Evolutionary conservation across 2,888 invertebrate genomes (phyloP).

Genomic region (Macrophya annulata): DNA sequence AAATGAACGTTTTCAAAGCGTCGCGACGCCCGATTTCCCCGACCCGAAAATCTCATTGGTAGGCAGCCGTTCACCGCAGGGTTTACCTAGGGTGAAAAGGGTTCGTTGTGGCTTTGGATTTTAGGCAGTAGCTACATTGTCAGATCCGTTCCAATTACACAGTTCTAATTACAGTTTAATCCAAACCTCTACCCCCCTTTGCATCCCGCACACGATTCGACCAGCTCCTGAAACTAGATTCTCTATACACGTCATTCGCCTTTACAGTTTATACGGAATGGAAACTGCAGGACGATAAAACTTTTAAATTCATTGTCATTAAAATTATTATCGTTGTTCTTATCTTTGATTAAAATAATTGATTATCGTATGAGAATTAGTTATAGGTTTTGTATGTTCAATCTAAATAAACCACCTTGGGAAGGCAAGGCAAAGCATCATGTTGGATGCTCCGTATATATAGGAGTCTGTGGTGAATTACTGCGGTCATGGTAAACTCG

Average conservation of each 20-base stretch:
- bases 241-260: background rate
- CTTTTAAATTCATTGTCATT: background rate
- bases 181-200: constrained; percentile 55
- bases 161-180: constrained; percentile 68
- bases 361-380: background rate
- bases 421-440: background rate
- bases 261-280: background rate
- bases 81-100: constrained; percentile 52
- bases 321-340: background rate
- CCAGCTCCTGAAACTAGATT: background rate
- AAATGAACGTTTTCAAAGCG: constrained; percentile 17
- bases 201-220: background rate
- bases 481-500: constrained; percentile 53
- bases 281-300: background rate
- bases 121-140: constrained; percentile 59
- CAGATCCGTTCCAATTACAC: constrained; percentile 67
- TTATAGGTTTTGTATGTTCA: background rate
- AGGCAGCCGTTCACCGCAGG: constrained; percentile 43
- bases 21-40: background rate
- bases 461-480: constrained; percentile 61
- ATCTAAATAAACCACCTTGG: background rate
- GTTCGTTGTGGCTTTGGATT: constrained; percentile 54
- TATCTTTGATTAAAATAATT: background rate
- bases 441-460: constrained; percentile 43
- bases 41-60: constrained; percentile 50